phyloP scores from a whole-genome alignment of 1,140 invertebrate genomes.

The Drosophila subpulchrella region DNA sequence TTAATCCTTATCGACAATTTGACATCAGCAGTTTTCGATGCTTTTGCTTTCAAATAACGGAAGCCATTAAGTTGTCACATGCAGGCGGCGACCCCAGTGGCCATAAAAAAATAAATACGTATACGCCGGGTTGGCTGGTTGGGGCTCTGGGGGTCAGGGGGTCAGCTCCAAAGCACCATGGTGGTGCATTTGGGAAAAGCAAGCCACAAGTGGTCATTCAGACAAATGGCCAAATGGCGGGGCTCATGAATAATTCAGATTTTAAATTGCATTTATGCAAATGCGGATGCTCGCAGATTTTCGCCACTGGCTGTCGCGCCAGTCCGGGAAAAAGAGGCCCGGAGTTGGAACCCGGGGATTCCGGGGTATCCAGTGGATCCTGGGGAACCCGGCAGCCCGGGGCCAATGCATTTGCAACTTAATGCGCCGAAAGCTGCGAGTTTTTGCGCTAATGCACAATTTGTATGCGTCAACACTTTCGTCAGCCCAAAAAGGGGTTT shows the following conservation, averaged over 20 bases:
- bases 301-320: conserved; percentile 72
- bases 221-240: conserved; percentile 81
- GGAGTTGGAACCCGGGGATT: not conserved
- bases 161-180: not conserved
- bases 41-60: conserved; percentile 78
- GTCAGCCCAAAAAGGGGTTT: conserved; percentile 40
- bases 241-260: conserved; percentile 81
- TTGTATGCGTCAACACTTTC: conserved; percentile 82
- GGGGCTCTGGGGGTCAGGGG: conserved; percentile 6
- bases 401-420: conserved; percentile 74
- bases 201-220: conserved; percentile 83
- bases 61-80: conserved; percentile 82
- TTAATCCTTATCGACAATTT: conserved; percentile 82
- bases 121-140: conserved; percentile 23
- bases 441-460: conserved; percentile 82
- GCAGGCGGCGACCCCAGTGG: conserved; percentile 29
- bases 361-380: not conserved
- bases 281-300: conserved; percentile 82
- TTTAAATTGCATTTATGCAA: conserved; percentile 83
- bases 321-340: conserved; percentile 27
- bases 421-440: conserved; percentile 77
- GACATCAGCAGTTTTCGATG: conserved; percentile 80
- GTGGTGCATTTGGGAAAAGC: conserved; percentile 51
- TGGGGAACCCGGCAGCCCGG: conserved; percentile 4
- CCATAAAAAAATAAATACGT: conserved; percentile 47